Conservation (phyloP, 1,140 invertebrate species). For the Sitodiplosis mosellana region DNA sequence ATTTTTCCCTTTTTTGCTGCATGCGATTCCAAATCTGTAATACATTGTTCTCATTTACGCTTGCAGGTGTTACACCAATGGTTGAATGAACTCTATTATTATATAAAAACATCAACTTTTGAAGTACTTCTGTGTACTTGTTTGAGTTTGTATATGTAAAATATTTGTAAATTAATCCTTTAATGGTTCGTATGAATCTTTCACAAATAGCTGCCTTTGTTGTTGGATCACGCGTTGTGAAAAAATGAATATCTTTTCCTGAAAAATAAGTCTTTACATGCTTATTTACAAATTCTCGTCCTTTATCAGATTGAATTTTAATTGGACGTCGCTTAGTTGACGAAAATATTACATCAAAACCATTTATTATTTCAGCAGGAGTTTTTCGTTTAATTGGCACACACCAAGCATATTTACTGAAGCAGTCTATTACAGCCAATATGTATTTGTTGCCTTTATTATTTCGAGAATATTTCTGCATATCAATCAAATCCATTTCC, state of each 20-base stretch:
- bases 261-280: neutral
- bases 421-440: slow-evolving; percentile 17
- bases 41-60: neutral
- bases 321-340: neutral
- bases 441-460: slow-evolving; percentile 16
- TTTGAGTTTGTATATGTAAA: neutral
- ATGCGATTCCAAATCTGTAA: neutral
- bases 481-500: slow-evolving; percentile 12
- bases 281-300: neutral
- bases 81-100: neutral
- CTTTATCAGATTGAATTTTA: neutral
- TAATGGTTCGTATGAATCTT: neutral
- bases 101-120: neutral
- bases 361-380: slow-evolving; percentile 9
- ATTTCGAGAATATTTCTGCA: slow-evolving; percentile 6
- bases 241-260: neutral
- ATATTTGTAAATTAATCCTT: neutral
- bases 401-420: slow-evolving; percentile 17
- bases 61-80: neutral
- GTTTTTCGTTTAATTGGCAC: slow-evolving; percentile 16
- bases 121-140: neutral
- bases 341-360: slow-evolving; percentile 10
- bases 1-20: neutral
- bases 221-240: neutral
- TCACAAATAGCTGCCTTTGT: neutral